Conservation (phyloP, 2,113 vertebrate species). For the Piprites chloris region DNA sequence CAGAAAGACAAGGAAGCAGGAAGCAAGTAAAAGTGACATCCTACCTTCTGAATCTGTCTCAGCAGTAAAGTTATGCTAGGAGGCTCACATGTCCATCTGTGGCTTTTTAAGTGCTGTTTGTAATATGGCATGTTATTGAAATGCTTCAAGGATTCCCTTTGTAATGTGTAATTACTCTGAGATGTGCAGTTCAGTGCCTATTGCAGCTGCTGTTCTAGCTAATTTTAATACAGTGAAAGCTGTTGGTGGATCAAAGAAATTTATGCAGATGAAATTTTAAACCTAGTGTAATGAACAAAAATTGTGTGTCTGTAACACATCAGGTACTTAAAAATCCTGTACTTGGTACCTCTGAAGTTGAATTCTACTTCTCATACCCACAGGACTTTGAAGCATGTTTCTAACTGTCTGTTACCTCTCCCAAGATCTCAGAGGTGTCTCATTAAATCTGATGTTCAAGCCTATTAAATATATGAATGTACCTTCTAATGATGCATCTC, state of each 20-base stretch:
- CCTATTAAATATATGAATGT: constrained; percentile 8
- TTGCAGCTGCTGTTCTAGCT: constrained; percentile 18
- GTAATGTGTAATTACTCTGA: constrained; percentile 12
- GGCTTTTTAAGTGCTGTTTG: constrained; percentile 2
- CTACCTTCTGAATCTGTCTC: neutral
- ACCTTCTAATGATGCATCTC: constrained; percentile 41
- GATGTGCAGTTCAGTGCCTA: neutral
- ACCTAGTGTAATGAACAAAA: neutral
- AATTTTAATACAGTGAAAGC: constrained; percentile 8
- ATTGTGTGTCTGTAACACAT: neutral
- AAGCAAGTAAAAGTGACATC: neutral
- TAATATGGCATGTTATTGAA: neutral
- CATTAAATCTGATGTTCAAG: constrained; percentile 45
- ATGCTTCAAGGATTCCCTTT: constrained; percentile 27
- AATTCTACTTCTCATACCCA: neutral
- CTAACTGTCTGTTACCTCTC: constrained; percentile 21
- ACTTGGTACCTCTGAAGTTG: neutral
- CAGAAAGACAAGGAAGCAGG: neutral
- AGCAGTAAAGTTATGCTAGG: neutral
- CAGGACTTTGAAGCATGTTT: constrained; percentile 22
- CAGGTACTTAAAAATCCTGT: neutral
- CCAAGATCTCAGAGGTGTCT: constrained; percentile 34
- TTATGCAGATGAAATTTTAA: constrained; percentile 14
- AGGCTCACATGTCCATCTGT: neutral
- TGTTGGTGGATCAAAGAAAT: neutral